Evolutionary conservation across 2,888 invertebrate species (phyloP).

Genomic region (Psylliodes chrysocephalus): DNA sequence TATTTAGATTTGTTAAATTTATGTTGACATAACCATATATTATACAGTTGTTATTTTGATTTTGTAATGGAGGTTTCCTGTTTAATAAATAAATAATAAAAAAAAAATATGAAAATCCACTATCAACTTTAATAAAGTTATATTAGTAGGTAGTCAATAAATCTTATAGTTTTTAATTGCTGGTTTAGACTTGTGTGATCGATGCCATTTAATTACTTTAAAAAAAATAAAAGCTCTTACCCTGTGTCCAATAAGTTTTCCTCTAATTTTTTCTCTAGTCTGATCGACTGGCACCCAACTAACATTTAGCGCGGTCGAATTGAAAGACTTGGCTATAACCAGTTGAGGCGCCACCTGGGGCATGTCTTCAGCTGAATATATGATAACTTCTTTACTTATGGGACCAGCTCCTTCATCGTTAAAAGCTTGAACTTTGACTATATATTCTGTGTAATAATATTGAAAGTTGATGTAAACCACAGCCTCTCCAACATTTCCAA

Average conservation of each 20-base stretch:
- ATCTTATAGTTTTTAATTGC: no score
- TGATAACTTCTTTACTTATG: conserved; percentile 76
- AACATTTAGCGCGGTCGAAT: conserved; percentile 92
- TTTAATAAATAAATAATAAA: no score
- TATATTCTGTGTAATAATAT: conserved; percentile 84
- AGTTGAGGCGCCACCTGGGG: conserved; percentile 89
- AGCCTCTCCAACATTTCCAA: conserved; percentile 80
- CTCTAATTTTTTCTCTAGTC: conserved; percentile 84
- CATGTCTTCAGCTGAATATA: conserved; percentile 92
- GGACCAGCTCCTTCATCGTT: conserved; percentile 87
- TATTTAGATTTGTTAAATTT: no score
- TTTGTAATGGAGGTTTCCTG: no score
- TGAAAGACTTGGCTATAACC: conserved; percentile 81
- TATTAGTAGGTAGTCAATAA: no score
- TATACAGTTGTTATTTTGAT: no score
- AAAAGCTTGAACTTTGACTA: conserved; percentile 83
- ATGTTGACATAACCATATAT: no score
- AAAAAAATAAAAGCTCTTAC: conserved; percentile 63
- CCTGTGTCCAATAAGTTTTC: conserved; percentile 91
- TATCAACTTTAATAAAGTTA: no score
- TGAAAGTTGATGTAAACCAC: conserved; percentile 80
- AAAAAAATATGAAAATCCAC: no score
- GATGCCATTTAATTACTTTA: not conserved
- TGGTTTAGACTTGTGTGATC: no score
- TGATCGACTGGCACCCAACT: conserved; percentile 90